Evolutionary conservation across 2,888 invertebrate species (phyloP), one percentile per base, ranked within the genome.

Genomic region (Cantharis lateralis): DNA sequence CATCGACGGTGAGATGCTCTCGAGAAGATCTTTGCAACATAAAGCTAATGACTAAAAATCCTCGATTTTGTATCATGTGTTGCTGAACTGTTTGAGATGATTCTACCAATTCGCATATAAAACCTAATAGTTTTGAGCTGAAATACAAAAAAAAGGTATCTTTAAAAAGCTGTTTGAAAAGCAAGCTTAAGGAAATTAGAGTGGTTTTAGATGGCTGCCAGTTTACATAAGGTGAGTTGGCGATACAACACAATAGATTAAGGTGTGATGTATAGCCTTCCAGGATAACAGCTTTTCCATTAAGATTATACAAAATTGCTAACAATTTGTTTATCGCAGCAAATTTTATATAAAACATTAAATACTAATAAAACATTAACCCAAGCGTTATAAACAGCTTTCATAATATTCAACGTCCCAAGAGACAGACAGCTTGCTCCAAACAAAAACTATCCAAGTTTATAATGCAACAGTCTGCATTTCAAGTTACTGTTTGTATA

Each of bases 41-140:
- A 89, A 96, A 98, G 82, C 98, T 97, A 88, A 99, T 98, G 81
- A 99, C 98, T 84, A 99, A 92, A 89, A 99, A 99, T 78, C 99
- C 99, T 84, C 98, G 94, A 88, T 98, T 98, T 89, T 99, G 99
- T 88, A 98, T 96, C 95, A 99, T 97, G 89, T 99, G 99, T 87
- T 99, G 99, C 87, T 99, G 99, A 77, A 99, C 98, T 62, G 98
- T 98, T 87, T 96, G 95, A 83, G 98, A 99, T 64, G 96, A 96
- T 88, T 98, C 98, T 82, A 99, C 96, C 86, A 99, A 91, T 86
- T 98, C 98, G 88, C 98, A 98, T 84, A 99, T 96, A 90, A 99
- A 97, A 79, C 97, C 96, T 88, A 99, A 92, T 80, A 99, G 91
- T 88, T 98, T 98, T 71, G 97, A 97, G 91, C 98, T 96, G 90